Evolutionary conservation across 2,113 vertebrate genomes (phyloP).

Genomic region (Cygnus atratus): DNA sequence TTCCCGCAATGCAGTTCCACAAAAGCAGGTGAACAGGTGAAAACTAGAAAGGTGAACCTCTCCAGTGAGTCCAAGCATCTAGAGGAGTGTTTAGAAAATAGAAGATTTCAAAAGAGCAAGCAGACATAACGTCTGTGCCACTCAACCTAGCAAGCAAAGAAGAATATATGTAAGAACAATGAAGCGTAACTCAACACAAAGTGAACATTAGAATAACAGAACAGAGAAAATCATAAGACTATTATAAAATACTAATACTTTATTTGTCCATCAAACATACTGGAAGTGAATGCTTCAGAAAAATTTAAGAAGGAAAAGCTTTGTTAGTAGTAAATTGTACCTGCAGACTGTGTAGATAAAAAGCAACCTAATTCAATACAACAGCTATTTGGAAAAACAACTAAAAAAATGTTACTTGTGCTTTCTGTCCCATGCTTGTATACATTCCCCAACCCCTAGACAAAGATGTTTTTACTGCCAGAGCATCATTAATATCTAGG

Average conservation of each 20-base stretch:
- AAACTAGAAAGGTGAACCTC: background rate
- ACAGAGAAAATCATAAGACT: background rate
- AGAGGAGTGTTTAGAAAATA: background rate
- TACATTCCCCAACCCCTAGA: background rate
- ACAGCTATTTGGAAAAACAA: background rate
- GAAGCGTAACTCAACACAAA: background rate
- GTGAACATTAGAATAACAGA: background rate
- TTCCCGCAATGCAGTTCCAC: background rate
- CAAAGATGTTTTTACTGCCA: background rate
- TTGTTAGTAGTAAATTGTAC: background rate
- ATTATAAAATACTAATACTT: background rate
- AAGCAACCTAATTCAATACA: background rate
- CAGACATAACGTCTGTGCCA: background rate
- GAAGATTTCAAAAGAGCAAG: background rate
- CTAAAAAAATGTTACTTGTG: background rate
- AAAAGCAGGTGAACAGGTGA: background rate
- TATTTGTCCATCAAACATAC: background rate
- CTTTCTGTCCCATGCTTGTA: background rate
- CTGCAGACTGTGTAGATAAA: background rate
- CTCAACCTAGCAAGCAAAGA: background rate
- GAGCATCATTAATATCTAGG: background rate
- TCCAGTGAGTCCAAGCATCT: background rate
- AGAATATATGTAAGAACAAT: background rate
- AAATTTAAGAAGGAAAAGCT: background rate
- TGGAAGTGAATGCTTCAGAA: background rate